phyloP scores from a whole-genome alignment of 2,113 vertebrate genomes.

The Prietella phreatophila region DNA sequence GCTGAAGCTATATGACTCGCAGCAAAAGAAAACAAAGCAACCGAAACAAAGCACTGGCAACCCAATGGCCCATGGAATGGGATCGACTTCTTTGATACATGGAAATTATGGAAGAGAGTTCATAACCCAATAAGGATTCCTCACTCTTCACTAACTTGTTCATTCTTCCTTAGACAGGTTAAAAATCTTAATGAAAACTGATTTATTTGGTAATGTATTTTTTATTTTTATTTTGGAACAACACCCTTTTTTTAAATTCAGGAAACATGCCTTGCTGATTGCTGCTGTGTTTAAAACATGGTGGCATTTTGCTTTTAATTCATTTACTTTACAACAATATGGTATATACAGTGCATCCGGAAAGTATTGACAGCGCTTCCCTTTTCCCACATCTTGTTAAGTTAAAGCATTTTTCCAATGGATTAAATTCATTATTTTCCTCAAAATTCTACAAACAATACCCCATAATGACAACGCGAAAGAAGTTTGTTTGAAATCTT shows the following conservation, averaged over 20 bases:
- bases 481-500: too few species aligned
- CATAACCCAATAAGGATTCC: slow-evolving; percentile 24
- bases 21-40: slow-evolving; percentile 33
- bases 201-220: neutral
- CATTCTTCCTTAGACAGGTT: neutral
- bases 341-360: neutral
- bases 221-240: slow-evolving; percentile 16
- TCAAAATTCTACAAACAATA: too few species aligned
- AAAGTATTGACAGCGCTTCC: too few species aligned
- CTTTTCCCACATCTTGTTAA: too few species aligned
- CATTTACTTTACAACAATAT: neutral
- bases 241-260: neutral
- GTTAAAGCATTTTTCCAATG: too few species aligned
- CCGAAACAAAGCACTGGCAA: slow-evolving; percentile 42
- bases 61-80: slow-evolving; percentile 40
- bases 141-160: slow-evolving; percentile 1
- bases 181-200: neutral
- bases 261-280: neutral
- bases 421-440: too few species aligned
- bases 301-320: neutral
- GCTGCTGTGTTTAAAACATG: neutral
- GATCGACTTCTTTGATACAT: slow-evolving; percentile 16
- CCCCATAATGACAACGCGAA: too few species aligned
- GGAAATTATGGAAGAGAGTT: slow-evolving; percentile 32
- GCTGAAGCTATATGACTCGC: slow-evolving; percentile 41